These are phyloP conservation scores for Epsilonema sp. DNA, from an alignment of 2,888 invertebrate species.

Conservation along the genomic window DNA sequence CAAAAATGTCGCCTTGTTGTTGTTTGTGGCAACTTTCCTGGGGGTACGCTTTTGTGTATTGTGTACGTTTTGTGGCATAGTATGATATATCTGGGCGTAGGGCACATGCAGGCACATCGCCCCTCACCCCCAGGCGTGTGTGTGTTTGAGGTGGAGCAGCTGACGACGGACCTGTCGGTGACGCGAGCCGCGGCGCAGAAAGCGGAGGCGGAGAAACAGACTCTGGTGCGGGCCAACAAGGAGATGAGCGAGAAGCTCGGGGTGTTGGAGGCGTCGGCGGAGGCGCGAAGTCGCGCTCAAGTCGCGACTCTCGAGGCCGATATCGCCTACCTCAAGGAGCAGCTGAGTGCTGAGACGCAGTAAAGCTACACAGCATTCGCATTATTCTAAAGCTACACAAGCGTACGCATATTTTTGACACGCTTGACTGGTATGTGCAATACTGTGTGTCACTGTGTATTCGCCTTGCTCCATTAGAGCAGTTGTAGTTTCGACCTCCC, in stretches of 20 bases:
- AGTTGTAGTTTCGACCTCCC: no score
- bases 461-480: no score
- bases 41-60: conserved; percentile 9
- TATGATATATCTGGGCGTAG: no score
- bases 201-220: conserved; percentile 60
- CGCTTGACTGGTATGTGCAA: conserved; percentile 2
- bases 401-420: no score
- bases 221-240: conserved; percentile 61
- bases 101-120: no score
- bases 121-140: no score
- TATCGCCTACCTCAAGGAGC: conserved; percentile 79
- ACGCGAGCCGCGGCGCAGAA: conserved; percentile 77
- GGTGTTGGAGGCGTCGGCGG: conserved; percentile 77
- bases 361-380: no score
- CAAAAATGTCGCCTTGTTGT: no score
- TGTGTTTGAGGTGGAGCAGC: conserved; percentile 23
- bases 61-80: no score
- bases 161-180: conserved; percentile 21
- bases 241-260: conserved; percentile 59
- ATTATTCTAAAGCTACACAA: no score
- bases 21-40: no score
- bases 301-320: conserved; percentile 84
- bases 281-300: conserved; percentile 78
- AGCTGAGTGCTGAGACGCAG: conserved; percentile 78
- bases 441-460: no score